A percentile compares a stretch with the other conserved stretches of the same genome.
These are phyloP conservation scores for Dromaius novaehollandiae DNA, from an alignment of 2,113 vertebrate species.

Conservation along the genomic window DNA sequence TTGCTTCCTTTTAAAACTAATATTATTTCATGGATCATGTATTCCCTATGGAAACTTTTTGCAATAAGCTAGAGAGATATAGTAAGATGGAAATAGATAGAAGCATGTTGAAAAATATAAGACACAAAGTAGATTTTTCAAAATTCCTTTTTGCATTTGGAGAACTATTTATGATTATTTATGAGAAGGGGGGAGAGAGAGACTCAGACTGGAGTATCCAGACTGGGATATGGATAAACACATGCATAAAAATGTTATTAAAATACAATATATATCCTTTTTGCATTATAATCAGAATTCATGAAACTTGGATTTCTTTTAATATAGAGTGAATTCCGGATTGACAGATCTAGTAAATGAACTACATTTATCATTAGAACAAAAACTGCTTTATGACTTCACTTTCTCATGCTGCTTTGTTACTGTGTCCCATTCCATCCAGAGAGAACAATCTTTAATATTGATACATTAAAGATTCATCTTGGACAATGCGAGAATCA, in stretches of 20 bases:
- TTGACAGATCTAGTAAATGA: neutral
- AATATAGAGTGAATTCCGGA: neutral
- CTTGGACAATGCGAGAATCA: neutral
- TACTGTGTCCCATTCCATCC: too few species aligned
- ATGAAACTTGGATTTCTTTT: neutral
- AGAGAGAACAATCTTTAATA: neutral
- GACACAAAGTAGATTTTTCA: neutral
- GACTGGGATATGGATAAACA: rapidly evolving
- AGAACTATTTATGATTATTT: neutral
- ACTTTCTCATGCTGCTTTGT: neutral
- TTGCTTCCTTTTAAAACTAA: neutral
- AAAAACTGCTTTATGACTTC: neutral
- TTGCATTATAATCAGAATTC: neutral
- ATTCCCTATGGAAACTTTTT: neutral
- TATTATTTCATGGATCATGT: neutral
- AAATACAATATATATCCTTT: neutral
- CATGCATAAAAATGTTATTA: neutral
- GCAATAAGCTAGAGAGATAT: neutral
- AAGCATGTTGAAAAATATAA: neutral
- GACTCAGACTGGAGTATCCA: neutral
- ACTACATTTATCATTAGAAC: neutral
- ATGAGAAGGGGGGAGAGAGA: neutral
- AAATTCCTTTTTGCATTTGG: neutral
- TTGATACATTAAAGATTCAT: neutral
- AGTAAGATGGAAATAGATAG: neutral